These are phyloP conservation scores for Cantharis rustica DNA, from an alignment of 2,888 invertebrate species.

Conservation along the genomic window DNA sequence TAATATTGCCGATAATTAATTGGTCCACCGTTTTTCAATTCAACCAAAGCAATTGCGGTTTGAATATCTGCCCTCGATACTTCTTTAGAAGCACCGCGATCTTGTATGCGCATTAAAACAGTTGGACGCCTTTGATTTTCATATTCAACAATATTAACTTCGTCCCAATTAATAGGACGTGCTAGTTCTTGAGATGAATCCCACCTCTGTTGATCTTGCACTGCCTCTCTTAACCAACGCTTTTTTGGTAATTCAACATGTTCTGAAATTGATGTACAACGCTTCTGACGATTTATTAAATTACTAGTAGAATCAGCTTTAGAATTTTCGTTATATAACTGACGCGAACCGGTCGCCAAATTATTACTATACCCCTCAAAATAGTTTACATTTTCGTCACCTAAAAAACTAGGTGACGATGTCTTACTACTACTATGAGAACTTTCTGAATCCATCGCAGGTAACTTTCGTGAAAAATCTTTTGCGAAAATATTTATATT, in stretches of 20 bases:
- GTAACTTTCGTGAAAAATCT: conserved; percentile 12
- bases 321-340: neutral
- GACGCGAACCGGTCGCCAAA: conserved; percentile 6
- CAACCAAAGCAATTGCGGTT: conserved; percentile 66
- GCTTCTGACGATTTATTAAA: conserved; percentile 37
- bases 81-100: conserved; percentile 39
- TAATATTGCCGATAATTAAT: conserved; percentile 30
- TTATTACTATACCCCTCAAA: conserved; percentile 6
- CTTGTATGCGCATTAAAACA: conserved; percentile 57
- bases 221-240: conserved; percentile 64
- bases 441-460: conserved; percentile 24
- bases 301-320: conserved; percentile 2
- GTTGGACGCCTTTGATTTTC: conserved; percentile 61
- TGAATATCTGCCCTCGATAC: conserved; percentile 59
- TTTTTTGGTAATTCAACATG: conserved; percentile 60
- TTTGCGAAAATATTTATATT: conserved; percentile 14
- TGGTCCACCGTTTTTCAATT: conserved; percentile 56
- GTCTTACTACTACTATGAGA: conserved; percentile 22
- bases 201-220: conserved; percentile 48
- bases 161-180: conserved; percentile 59
- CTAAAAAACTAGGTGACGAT: conserved; percentile 14
- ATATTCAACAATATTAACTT: conserved; percentile 40
- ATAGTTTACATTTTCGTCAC: conserved; percentile 21
- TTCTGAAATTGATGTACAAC: conserved; percentile 12
- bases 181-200: conserved; percentile 57